Evolutionary conservation across 2,888 invertebrate genomes (phyloP), one percentile per base, ranked within the genome.

Genomic region (Andrena praecox): DNA sequence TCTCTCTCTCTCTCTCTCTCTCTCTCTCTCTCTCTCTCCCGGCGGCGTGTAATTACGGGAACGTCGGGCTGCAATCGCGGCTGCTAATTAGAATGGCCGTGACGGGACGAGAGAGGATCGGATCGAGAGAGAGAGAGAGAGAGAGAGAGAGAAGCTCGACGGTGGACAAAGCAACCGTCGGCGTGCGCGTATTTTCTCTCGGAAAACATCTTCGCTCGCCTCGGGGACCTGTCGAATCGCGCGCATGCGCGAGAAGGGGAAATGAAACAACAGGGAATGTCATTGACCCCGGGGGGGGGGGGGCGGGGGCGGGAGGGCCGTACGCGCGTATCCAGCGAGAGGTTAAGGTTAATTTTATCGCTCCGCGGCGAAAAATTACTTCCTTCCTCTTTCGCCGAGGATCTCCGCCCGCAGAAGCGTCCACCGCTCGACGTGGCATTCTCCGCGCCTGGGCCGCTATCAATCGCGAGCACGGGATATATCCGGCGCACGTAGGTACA

Each of bases 341-440:
- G 89, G 88, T 89, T 87, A 88, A 88, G 88, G 88, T 87, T 88
- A 88, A 88, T 88, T 88, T 88, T 88, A 89, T 89, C 87, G 80
- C 77, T 80, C 56, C 67, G 77, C 66, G 70, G 68, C 62, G 87
- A 80, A 87, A 86, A 87, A 89, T 78, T 78, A 71, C 84, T 81
- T 88, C 84, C 87, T 86, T 88, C 80, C 84, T 64, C 60, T 42
- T n/a, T 29, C 16, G 50, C 16, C n/a, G 29, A 42, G 54, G 31
- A 82, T 77, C 68, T 69, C 59, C 59, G 16, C 52, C 5, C 20
- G 24, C 27, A 54, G 59, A 29, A 42, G 27, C 59, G 20, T 42
- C 27, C 48, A 50, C 6, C 59, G 12, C 42, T 42, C 42, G 42
- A n/a, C 42, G 42, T 16, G 42, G 42, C 42, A 16, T 42, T 42